Base-by-base conservation (phyloP, 2,888 invertebrate species). In the Marronus borbonicus region DNA sequence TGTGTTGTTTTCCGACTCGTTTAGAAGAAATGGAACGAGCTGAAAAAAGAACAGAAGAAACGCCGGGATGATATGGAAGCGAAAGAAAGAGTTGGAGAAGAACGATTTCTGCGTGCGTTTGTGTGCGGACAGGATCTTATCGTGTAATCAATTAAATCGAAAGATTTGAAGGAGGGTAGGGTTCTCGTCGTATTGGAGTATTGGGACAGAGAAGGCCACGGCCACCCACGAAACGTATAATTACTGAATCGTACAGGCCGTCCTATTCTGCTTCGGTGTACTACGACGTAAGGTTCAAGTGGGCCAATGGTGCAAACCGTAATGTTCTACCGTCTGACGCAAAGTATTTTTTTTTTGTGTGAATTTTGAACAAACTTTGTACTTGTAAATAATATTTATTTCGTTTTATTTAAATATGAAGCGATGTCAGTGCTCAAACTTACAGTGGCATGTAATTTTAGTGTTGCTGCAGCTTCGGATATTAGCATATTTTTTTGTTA, bases 171-270 rank as follows among this genome's bases (percentile, higher is more conserved):
- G 14, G 14, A 50, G 50, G 20, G 44, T 44, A 44, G 50, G 49
- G 49, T 17, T 10, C 7, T 14, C 28, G 28, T 68, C 68, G 28
- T 28, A 68, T 52, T 28, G 20, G 80, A 79, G 80, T 79, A 55
- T 44, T 79, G 80, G 31, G 80, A 77, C 69, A 78, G 78, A 78
- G 77, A 76, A 78, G 79, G 78, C 79, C 78, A 76, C 66, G 83
- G 81, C 83, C 84, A 84, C 83, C 84, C 84, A 84, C 83, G 81
- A 81, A 81, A 82, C 82, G 79, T 83, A 81, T 84, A 83, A 84
- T 84, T 84, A 84, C 83, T 80, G 76, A 74, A 74, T 44, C 58
- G 36, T 60, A 60, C 50, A 39, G 39, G 17, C 39, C 65, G n/a
- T 39, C 36, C n/a, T 20, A 65, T 55, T 7, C n/a, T 8, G 3